Evolutionary conservation across 2,113 vertebrate genomes (phyloP).

Genomic region (Turnix velox): DNA sequence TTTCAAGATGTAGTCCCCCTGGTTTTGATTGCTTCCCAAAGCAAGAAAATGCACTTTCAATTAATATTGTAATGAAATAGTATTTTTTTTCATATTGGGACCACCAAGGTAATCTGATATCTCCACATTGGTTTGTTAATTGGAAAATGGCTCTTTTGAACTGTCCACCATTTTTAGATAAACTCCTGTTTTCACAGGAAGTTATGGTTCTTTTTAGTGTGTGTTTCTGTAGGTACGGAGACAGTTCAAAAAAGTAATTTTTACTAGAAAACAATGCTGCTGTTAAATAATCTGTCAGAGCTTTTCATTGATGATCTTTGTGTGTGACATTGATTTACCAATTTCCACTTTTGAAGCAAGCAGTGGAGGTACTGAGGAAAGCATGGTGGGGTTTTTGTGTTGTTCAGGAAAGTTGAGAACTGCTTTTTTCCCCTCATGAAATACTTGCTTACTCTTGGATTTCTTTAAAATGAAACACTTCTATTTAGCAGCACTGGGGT

Average conservation of each 20-base stretch:
- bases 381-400: background rate
- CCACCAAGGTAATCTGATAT: rapidly evolving
- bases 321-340: background rate
- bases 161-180: background rate
- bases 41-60: background rate
- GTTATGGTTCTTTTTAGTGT: background rate
- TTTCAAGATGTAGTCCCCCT: background rate
- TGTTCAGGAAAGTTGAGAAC: too few species aligned
- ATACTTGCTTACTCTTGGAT: rapidly evolving
- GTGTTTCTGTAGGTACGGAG: background rate
- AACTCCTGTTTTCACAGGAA: background rate
- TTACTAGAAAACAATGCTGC: background rate
- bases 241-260: background rate
- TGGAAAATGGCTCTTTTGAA: background rate
- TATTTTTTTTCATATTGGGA: background rate
- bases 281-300: background rate
- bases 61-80: background rate
- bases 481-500: background rate
- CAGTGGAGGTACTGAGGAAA: too few species aligned
- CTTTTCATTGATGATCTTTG: background rate
- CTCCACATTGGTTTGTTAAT: rapidly evolving
- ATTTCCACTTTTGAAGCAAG: background rate
- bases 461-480: background rate
- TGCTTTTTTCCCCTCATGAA: background rate
- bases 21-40: background rate